Evolutionary conservation across 2,113 vertebrate species (phyloP).

Genomic region (Herpetotheres cachinnans): DNA sequence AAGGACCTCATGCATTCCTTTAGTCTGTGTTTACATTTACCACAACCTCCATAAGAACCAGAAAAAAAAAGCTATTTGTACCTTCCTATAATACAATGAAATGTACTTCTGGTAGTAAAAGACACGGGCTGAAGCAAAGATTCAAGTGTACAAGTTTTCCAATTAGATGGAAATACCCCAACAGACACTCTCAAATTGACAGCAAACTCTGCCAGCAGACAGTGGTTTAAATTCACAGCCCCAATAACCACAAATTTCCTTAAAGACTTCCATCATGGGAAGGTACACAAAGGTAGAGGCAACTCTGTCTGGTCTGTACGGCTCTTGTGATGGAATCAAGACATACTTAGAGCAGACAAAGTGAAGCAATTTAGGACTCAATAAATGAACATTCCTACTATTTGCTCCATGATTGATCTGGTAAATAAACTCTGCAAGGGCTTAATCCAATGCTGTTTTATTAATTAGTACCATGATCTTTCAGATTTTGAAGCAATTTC

Average conservation of each 20-base stretch:
- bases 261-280: background rate
- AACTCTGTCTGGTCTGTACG: background rate
- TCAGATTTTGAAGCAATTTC: background rate
- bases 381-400: background rate
- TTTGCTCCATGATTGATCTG: background rate
- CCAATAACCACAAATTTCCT: background rate
- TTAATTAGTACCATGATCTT: background rate
- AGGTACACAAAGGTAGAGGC: background rate
- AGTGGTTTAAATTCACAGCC: constrained; percentile 1
- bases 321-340: background rate
- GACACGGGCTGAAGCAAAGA: background rate
- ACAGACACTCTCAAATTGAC: background rate
- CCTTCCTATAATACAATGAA: background rate
- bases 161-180: background rate
- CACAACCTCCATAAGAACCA: background rate
- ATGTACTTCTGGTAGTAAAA: background rate
- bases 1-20: background rate
- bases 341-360: background rate
- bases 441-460: background rate
- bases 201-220: background rate
- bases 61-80: background rate
- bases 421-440: background rate
- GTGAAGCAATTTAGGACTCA: background rate
- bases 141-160: background rate
- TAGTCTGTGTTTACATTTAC: background rate